Base-by-base conservation (phyloP, 2,113 vertebrate genomes). In the Cyanistes caeruleus region DNA sequence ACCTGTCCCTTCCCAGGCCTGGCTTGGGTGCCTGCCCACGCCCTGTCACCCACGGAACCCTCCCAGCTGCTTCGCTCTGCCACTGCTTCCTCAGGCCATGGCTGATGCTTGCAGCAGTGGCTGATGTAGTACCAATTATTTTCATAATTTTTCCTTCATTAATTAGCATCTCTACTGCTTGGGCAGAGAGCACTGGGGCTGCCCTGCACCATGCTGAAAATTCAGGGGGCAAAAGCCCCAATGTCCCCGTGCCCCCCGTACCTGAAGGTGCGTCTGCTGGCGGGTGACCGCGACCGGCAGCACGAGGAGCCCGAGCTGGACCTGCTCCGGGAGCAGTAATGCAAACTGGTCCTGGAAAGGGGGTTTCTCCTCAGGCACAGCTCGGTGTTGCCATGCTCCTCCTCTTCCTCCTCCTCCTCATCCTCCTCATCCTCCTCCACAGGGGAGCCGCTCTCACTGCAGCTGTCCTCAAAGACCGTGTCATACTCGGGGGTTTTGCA, bases 211-310 rank as follows among this genome's bases (percentile, higher is more conserved):
- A 0, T 6, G 18, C 22, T 17, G 55, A 49, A 63, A 87, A 39
- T 3, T 2, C 23, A 65, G 59, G 10, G 8, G n/a, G 25, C 28
- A n/a, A 69, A 70, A 53, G 10, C 13, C 25, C 55, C 67, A 4
- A 0, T 2, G 33, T n/a, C 25, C 58, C 69, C 7, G 0, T 0
- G 21, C 5, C 41, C n/a, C n/a, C 49, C 4, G 7, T 98, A 99
- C 99, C 99, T 99, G 98, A 98, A 98, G 97, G 97, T 94, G 72
- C 98, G 98, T 88, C 98, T 98, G 97, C 97, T 98, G 93, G 98
- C 95, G 3, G 99, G 98, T 3, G 99, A 99, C 87, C 98, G 98
- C 7, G 99, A 99, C 25, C 94, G 95, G 98, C 98, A 98, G 96
- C 98, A 98, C 0, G 97, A 98, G 58, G 98, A 98, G 72, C 97